Conservation (phyloP, 1,140 invertebrate genomes). For the Bradysia coprophila region DNA sequence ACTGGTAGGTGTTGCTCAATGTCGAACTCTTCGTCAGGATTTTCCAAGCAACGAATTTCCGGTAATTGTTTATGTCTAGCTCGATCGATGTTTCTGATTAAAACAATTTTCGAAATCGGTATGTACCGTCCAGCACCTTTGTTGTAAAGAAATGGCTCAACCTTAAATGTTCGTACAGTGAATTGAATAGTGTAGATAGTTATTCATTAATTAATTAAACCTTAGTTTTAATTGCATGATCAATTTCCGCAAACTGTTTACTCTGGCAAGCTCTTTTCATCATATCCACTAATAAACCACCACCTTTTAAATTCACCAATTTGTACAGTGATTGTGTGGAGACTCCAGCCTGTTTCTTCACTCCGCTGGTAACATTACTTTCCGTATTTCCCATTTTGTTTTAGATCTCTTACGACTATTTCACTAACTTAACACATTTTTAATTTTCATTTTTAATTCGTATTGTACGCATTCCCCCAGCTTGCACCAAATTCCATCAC, state of each 20-base stretch:
- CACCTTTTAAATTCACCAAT: slow-evolving; percentile 74
- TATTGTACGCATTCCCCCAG: not conserved
- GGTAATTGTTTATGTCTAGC: slow-evolving; percentile 60
- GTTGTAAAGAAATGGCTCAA: slow-evolving; percentile 86
- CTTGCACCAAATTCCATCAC: too few relatives aligned
- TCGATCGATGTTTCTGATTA: slow-evolving; percentile 72
- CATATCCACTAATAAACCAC: slow-evolving; percentile 78
- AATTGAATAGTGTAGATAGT: too few relatives aligned
- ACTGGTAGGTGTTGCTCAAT: slow-evolving; percentile 50
- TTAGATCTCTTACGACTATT: too few relatives aligned
- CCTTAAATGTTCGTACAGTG: slow-evolving; percentile 9
- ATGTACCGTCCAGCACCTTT: slow-evolving; percentile 77
- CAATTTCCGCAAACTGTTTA: slow-evolving; percentile 74
- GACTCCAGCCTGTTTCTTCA: slow-evolving; percentile 78
- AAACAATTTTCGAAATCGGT: slow-evolving; percentile 69
- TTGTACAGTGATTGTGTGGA: slow-evolving; percentile 65
- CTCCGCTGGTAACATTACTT: slow-evolving; percentile 78
- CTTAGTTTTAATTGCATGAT: slow-evolving; percentile 76
- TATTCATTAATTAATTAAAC: too few relatives aligned
- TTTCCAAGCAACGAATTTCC: slow-evolving; percentile 53
- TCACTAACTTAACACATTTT: not conserved
- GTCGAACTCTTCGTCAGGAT: slow-evolving; percentile 63
- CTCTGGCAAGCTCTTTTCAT: slow-evolving; percentile 82
- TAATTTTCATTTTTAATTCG: not conserved
- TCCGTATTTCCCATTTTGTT: slow-evolving; percentile 74